These are phyloP conservation scores for Drosophila ironensis DNA, from an alignment of 1,140 invertebrate genomes.

Conservation along the genomic window DNA sequence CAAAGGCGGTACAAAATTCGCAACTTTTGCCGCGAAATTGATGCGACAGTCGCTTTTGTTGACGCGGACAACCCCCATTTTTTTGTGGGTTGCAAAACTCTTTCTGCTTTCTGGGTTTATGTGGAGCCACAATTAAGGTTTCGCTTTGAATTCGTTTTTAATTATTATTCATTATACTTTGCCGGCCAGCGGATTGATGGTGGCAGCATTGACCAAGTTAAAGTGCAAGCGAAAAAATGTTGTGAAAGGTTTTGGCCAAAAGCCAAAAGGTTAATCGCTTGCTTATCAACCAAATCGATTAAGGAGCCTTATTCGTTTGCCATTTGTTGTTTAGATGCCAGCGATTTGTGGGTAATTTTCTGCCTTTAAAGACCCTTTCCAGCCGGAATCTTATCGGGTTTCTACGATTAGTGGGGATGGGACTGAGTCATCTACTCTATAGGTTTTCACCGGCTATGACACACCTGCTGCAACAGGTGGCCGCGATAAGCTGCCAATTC, in stretches of 20 bases:
- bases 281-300: not conserved
- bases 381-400: conserved; percentile 4
- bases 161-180: conserved; percentile 63
- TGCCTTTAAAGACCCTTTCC: not conserved
- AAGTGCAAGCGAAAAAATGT: conserved; percentile 21
- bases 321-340: not conserved
- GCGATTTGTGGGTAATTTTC: too few relatives aligned
- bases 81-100: conserved; percentile 42
- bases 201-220: conserved; percentile 46
- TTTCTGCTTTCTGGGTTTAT: conserved; percentile 29
- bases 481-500: conserved; percentile 11
- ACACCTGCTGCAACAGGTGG: conserved; percentile 27
- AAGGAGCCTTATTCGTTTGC: not conserved
- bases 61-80: conserved; percentile 39
- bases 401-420: too few relatives aligned
- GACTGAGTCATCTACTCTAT: not conserved
- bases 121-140: conserved; percentile 42
- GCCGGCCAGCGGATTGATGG: conserved; percentile 11
- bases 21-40: conserved; percentile 46
- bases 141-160: conserved; percentile 47
- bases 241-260: conserved; percentile 26
- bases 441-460: conserved; percentile 3
- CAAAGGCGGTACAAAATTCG: conserved; percentile 36
- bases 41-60: conserved; percentile 35
- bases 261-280: not conserved